phyloP scores from a whole-genome alignment of 2,888 invertebrate species.

The Diploptera punctata region DNA sequence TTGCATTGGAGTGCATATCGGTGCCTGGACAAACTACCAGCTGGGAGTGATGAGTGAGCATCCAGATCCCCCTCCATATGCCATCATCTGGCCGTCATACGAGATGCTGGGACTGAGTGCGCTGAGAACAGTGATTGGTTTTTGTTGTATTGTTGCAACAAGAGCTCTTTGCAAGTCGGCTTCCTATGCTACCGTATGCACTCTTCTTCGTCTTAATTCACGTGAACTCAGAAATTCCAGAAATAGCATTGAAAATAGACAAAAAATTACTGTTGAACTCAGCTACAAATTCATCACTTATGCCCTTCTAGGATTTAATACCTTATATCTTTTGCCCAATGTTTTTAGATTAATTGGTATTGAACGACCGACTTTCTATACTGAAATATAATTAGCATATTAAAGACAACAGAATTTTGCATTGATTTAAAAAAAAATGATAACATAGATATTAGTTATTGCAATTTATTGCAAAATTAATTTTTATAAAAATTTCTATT shows the following conservation, averaged over 20 bases:
- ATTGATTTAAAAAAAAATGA: too few relatives aligned
- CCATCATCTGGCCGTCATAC: constrained; percentile 79
- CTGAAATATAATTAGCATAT: constrained; percentile 72
- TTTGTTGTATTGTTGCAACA: constrained; percentile 74
- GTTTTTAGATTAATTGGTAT: constrained; percentile 78
- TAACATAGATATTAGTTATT: too few relatives aligned
- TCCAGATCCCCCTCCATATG: constrained; percentile 71
- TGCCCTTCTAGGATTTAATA: constrained; percentile 79
- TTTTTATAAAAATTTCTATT: too few relatives aligned
- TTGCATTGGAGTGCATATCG: constrained; percentile 77
- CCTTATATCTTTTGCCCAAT: constrained; percentile 77
- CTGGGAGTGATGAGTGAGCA: constrained; percentile 70
- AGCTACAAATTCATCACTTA: constrained; percentile 85
- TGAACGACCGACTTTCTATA: constrained; percentile 83
- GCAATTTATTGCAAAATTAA: too few relatives aligned
- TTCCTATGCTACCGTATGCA: constrained; percentile 73
- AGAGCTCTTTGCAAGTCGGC: constrained; percentile 71
- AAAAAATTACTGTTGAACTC: constrained; percentile 76
- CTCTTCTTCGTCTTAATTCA: constrained; percentile 70
- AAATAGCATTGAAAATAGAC: constrained; percentile 67
- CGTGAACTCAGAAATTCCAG: constrained; percentile 69
- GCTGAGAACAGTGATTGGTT: constrained; percentile 76
- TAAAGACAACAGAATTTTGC: too few relatives aligned
- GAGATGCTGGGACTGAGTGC: constrained; percentile 69
- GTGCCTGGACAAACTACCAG: constrained; percentile 86